phyloP scores from a whole-genome alignment of 64 coral and sea anemone genomes.

The Pocillopora verrucosa region DNA sequence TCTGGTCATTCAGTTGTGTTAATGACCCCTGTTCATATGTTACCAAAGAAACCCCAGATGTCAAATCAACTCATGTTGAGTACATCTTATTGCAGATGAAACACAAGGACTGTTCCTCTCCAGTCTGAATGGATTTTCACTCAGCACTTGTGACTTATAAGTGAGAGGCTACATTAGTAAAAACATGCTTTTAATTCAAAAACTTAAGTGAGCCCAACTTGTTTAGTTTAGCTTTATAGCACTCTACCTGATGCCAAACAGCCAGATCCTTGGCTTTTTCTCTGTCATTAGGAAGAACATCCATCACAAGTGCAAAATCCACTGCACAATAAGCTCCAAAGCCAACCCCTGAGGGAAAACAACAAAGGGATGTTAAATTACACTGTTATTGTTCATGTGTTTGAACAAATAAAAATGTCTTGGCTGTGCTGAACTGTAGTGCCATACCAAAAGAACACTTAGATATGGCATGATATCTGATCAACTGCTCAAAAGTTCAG shows the following conservation, averaged over 20 bases:
- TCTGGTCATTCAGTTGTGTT: too few relatives aligned
- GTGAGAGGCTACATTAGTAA: too few relatives aligned
- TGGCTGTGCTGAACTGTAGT: background rate
- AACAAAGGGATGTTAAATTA: background rate
- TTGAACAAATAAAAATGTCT: background rate
- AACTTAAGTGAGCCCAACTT: too few relatives aligned
- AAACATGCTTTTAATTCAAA: too few relatives aligned
- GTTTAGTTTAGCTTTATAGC: background rate
- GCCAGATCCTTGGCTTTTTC: constrained; percentile 98
- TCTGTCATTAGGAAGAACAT: constrained; percentile 92
- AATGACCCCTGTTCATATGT: too few relatives aligned
- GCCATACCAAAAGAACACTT: background rate
- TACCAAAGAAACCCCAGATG: too few relatives aligned
- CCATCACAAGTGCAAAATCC: constrained; percentile 98
- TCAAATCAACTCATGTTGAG: too few relatives aligned
- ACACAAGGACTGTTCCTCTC: too few relatives aligned
- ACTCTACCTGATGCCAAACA: constrained; percentile 92
- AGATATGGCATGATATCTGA: background rate
- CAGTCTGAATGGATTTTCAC: too few relatives aligned
- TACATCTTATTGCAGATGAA: too few relatives aligned
- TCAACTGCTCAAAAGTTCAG: background rate
- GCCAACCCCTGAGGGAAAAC: constrained; percentile 63
- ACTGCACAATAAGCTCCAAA: constrained; percentile 99
- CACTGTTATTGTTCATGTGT: background rate
- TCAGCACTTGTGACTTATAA: too few relatives aligned